Base-by-base conservation (phyloP, 2,797 vertebrate genomes). In the Pseudopleuronectes americanus region DNA sequence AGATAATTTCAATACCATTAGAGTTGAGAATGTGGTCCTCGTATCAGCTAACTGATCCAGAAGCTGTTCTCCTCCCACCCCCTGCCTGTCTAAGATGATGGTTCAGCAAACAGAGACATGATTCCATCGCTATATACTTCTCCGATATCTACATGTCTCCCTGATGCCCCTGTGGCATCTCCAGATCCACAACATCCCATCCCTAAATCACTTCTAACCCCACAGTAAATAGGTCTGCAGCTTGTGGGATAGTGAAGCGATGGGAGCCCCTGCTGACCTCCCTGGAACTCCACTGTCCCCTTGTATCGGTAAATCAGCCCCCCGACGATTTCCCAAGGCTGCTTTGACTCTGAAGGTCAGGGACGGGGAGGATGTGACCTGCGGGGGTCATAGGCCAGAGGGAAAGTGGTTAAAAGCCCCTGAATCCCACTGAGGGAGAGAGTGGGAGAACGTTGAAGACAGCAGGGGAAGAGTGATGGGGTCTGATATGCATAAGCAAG, bases 261-360 rank as follows among this genome's bases (percentile, higher is more conserved):
- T 53, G 79, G 36, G 67, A 85, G 75, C 81, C 82, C 84, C 76
- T 12, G 63, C 70, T 90, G 90, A 91, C 87, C 90, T 87, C 84
- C 84, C 72, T 62, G 75, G 79, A 86, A 84, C 85, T 85, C 77
- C 57, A 69, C 81, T 67, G 65, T 89, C 66, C 84, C 53, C 48
- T 45, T 56, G 79, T 74, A 87, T 86, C 89, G 45, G 87, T 95
- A 94, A 94, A 95, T 94, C 94, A 93, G 92, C 80, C 89, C 49
- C 53, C 87, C n/a, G 65, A 87, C 81, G 68, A 87, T 91, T 94
- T 94, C 93, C 92, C 90, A 93, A 92, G 92, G 90, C 83, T 84
- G 81, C 76, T 80, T 54, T 62, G 74, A 84, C 85, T 77, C 65
- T 68, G 76, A 71, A 72, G 85, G 91, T 93, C 85, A 82, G 74